Conservation (phyloP, 2,888 invertebrate species). For the Caenorhabditis virilis region DNA sequence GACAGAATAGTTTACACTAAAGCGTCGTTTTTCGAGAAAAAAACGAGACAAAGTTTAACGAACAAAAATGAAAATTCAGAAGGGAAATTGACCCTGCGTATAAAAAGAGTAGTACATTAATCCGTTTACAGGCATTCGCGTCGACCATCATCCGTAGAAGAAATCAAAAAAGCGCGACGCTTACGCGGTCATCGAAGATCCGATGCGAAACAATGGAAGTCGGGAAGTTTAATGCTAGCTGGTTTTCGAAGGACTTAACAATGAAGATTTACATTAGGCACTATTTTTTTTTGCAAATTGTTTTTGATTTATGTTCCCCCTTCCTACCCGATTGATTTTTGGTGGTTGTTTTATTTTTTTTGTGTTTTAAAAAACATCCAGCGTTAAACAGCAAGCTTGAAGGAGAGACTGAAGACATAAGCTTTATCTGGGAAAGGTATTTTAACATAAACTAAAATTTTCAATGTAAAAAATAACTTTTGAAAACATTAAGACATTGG, state of each 20-base stretch:
- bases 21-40: constrained; percentile 21
- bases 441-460: too few relatives aligned
- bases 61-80: too few relatives aligned
- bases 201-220: constrained; percentile 58
- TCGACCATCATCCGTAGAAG: constrained; percentile 50
- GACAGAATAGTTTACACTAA: constrained; percentile 24
- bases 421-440: too few relatives aligned
- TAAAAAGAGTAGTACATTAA: too few relatives aligned
- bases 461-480: too few relatives aligned
- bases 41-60: background rate
- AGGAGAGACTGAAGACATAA: too few relatives aligned
- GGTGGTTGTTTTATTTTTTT: background rate
- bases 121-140: constrained; percentile 46
- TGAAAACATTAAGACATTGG: too few relatives aligned
- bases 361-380: background rate
- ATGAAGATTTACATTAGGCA: too few relatives aligned
- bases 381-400: too few relatives aligned
- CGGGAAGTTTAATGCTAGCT: constrained; percentile 59
- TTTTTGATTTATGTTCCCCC: background rate
- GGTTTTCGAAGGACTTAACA: constrained; percentile 49
- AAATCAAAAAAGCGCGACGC: constrained; percentile 46
- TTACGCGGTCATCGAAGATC: constrained; percentile 50
- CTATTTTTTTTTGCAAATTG: background rate
- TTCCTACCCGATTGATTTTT: background rate
- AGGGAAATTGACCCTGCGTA: too few relatives aligned